Base-by-base conservation (phyloP, 2,888 invertebrate species). In the Philereme vetulata region DNA sequence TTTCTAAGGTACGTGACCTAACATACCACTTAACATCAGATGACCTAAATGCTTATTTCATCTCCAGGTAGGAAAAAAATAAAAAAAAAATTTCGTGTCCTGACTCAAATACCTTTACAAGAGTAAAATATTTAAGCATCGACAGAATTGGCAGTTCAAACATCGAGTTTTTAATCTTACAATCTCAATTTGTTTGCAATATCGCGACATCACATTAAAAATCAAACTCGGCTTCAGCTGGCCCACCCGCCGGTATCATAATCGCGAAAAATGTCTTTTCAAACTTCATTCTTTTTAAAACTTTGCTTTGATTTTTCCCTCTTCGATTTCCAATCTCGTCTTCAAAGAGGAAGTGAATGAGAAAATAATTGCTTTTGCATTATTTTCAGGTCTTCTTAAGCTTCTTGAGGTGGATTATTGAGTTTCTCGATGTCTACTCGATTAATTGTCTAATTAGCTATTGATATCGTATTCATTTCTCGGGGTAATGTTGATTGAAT, bases 311-410 rank as follows among this genome's bases (percentile, higher is more conserved):
- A 89, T 84, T 85, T 82, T 78, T 76, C 56, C 77, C 80, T 75
- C 77, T 72, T 72, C 79, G 80, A 81, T 82, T 85, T 84, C 83
- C 87, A 87, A 84, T 83, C 81, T 77, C 54, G 45, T 74, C 71
- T 73, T 72, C 76, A 81, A 79, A 83, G 56, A 80, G 81, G 72
- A 75, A 77, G 78, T 76, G 84, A 88, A 87, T 84, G 82, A 84
- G 82, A 86, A 84, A 80, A 84, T 88, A 88, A 89, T 90, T 86
- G 83, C 80, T 77, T 76, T 65, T 66, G 81, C 76, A 87, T 89
- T 89, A 88, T 85, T 85, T 78, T 72, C 75, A 68, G 79, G 80
- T 79, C 82, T 84, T 84, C 77, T 75, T 79, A 77, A 77, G 68
- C 60, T 57, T 8, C 52, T 49, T 45, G 43, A 35, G 54, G 59